Base-by-base conservation (phyloP, 2,888 invertebrate genomes). In the Chaetoderma sp. region DNA sequence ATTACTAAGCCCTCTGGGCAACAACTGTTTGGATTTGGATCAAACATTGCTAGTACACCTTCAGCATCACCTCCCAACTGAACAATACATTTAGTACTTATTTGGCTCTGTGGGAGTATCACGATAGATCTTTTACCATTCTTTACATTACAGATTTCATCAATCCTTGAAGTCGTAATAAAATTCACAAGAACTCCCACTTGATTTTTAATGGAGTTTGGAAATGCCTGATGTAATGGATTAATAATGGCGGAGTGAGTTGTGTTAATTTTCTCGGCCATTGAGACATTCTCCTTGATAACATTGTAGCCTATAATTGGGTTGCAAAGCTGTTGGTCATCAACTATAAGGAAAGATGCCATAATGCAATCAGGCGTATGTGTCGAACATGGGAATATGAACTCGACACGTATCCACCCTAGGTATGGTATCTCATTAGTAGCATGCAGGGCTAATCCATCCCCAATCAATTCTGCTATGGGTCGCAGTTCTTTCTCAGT, bases 241-340 rank as follows among this genome's bases (percentile, higher is more conserved):
- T 52, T 33, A n/a, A n/a, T n/a, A n/a, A n/a, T n/a, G n/a, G n/a
- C n/a, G n/a, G n/a, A n/a, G n/a, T n/a, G n/a, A 4, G 52, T 52
- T 52, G 52, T 25, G 13, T 21, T 23, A 13, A 21, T 30, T 33
- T 52, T 52, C 32, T 52, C 52, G 16, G 28, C 16, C 52, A 52
- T 25, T n/a, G 52, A 52, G 23, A 52, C 21, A 52, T 52, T 32
- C 44, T 58, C 58, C 30, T 58, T 27, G 23, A 58, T 58, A 18
- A 58, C 44, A 44, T 44, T 58, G 28, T 44, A 58, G 10, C 58
- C 58, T n/a, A 58, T 58, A n/a, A 58, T 58, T n/a, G 58, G 58
- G 27, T 44, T 21, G 3, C 45, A n/a, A 8, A 58, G 13, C 21
- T 39, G 10, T 25, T 57, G 27, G 18, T 39, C 39, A 5, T 39